Base-by-base conservation (phyloP, 2,113 vertebrate species). In the Lota lota region DNA sequence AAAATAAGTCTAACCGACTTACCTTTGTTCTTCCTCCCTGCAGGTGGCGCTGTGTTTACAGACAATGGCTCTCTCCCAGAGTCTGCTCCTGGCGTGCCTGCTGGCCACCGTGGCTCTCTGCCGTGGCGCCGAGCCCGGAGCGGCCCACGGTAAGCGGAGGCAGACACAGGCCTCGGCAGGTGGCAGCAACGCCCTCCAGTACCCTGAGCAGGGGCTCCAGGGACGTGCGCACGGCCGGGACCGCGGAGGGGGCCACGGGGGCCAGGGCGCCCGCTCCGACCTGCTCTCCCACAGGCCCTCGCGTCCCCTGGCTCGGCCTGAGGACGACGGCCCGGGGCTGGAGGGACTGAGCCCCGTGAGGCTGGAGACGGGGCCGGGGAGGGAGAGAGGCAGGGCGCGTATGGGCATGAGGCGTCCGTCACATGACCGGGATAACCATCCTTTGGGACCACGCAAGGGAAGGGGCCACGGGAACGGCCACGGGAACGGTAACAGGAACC, bases 341-440 rank as follows among this genome's bases (percentile, higher is more conserved):
- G 92, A 92, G 10, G 90, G 91, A 0, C 70, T 93, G 81, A 88
- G 84, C 51, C 90, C 93, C 0, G 93, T 90, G n/a, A 69, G 81
- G 19, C 85, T 92, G 73, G 93, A 90, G 64, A 79, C 62, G 73
- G 83, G 66, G 59, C 91, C 79, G 28, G 90, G 78, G 57, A 81
- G 91, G 58, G 91, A 91, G 72, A 88, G 89, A 58, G 79, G 76
- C 54, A 69, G 77, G 0, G 64, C 60, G 28, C 86, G 90, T 21
- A 77, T 85, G 75, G 90, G 86, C 1, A 77, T 89, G 67, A 91
- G 91, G 10, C 68, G 81, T 67, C 89, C 90, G 0, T 75, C 90
- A 47, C 83, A 88, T 0, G 80, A 80, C 19, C 87, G 83, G 64
- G 93, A 93, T 18, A 92, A 93, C 75, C 88, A 89, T 20, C 85